Base-by-base conservation (phyloP, 2,113 vertebrate genomes). In the Salvelinus alpinus region DNA sequence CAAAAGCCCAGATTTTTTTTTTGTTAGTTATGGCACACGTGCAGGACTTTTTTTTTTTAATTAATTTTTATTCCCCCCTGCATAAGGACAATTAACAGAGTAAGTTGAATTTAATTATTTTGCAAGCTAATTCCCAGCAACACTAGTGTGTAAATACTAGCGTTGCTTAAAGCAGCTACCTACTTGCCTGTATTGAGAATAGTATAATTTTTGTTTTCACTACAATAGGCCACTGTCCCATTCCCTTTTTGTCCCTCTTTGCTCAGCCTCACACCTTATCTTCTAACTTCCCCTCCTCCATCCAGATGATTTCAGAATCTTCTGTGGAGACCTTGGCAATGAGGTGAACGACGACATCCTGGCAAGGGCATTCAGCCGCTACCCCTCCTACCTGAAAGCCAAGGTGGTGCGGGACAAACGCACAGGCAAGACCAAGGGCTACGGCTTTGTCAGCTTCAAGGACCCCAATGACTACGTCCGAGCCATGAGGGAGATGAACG, bases 401-500 rank as follows among this genome's bases (percentile, higher is more conserved):
- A 97, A 97, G 87, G 96, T 97, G 66, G 95, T 97, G 74, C 87
- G 96, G n/a, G 96, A 97, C 86, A 97, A 97, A 83, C 95, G 96
- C 16, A 97, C 96, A 0, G 96, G 96, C 66, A 97, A 97, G 77
- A 97, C 96, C 1, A 97, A 97, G 89, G 96, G 96, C 74, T 97
- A 97, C 2, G 96, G 96, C 76, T 97, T 97, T 0, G 96, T 97
- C 82, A 97, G 96, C 90, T 97, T 97, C 89, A 97, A 97, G 84
- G 96, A 97, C 84, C 96, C 96, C 65, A 97, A 95, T 0, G 96
- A 97, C 88, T 97, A 97, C 1, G 96, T 97, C 27, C 88, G 96
- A 1, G 96, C 96, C 77, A 97, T 97, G 96, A 92, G 96, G 4
- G 96, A 97, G 85, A 97, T 97, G 96, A 97, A 97, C 13, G 96